Percentiles rank a stretch among this genome's conserved stretches.
phyloP scores from a whole-genome alignment of 2,888 invertebrate species.

The Polietes domitor region DNA sequence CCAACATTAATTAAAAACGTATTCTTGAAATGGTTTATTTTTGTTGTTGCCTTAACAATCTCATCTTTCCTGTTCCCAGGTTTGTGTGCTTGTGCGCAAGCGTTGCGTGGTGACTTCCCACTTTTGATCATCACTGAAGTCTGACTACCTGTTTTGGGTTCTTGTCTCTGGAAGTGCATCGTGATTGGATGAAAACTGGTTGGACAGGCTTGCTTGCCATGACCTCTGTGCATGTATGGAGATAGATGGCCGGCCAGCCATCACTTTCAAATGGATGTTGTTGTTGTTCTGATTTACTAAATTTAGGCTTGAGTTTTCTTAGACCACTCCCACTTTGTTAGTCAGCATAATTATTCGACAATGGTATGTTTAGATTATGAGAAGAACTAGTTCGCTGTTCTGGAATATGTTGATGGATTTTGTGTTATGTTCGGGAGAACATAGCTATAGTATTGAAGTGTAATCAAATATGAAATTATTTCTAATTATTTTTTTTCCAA shows the following conservation, averaged over 20 bases:
- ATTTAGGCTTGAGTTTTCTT: neutral
- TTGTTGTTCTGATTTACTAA: slow-evolving; percentile 40
- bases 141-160: slow-evolving; percentile 58
- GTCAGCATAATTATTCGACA: too few relatives aligned
- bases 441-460: too few relatives aligned
- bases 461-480: too few relatives aligned
- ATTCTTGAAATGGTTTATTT: neutral
- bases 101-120: slow-evolving; percentile 28
- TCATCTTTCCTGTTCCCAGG: neutral
- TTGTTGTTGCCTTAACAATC: neutral
- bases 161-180: neutral
- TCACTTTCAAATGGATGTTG: slow-evolving; percentile 37
- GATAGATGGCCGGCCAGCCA: slow-evolving; percentile 37
- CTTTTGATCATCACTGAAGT: slow-evolving; percentile 36
- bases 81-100: neutral
- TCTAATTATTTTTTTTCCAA: too few relatives aligned
- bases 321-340: slow-evolving; percentile 52
- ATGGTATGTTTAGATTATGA: too few relatives aligned
- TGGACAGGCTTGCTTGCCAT: slow-evolving; percentile 43
- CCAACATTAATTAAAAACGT: slow-evolving; percentile 33
- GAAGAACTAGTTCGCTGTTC: too few relatives aligned
- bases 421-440: too few relatives aligned
- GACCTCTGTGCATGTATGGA: slow-evolving; percentile 53
- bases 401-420: too few relatives aligned
- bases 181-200: slow-evolving; percentile 68